Conservation (phyloP, 2,113 vertebrate species). For the Ivindomyrus marchei region DNA sequence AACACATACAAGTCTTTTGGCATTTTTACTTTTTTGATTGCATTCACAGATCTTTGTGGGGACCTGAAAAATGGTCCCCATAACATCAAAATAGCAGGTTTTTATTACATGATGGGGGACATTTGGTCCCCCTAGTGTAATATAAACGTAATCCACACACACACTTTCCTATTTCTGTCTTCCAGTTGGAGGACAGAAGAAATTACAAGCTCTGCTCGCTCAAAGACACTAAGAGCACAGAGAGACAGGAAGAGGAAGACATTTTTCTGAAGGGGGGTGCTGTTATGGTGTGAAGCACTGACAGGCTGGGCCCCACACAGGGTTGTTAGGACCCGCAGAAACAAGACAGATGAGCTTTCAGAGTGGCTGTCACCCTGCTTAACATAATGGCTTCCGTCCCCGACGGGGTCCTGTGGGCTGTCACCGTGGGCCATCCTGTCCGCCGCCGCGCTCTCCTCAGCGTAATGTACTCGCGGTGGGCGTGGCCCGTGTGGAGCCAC, state of each 20-base stretch:
- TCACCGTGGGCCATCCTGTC: conserved; percentile 25
- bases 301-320: conserved; percentile 22
- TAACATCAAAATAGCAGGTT: neutral
- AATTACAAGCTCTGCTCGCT: neutral
- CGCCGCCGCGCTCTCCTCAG: neutral
- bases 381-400: conserved; percentile 38
- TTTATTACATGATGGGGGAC: neutral
- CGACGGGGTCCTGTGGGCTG: conserved; percentile 34
- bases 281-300: neutral
- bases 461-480: neutral
- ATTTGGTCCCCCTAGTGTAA: neutral
- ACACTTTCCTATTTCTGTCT: neutral
- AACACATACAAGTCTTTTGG: neutral
- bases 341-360: conserved; percentile 45
- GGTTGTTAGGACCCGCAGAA: conserved; percentile 28
- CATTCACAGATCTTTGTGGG: neutral
- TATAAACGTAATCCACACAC: neutral
- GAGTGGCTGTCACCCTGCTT: conserved; percentile 43
- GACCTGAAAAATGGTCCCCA: neutral
- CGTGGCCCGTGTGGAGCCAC: neutral
- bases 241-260: neutral
- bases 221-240: neutral
- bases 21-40: neutral
- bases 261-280: neutral
- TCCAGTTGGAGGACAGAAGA: too few relatives aligned